These are phyloP conservation scores for Notamacropus eugenii DNA, from an alignment of 2,797 vertebrate genomes.

Conservation along the genomic window DNA sequence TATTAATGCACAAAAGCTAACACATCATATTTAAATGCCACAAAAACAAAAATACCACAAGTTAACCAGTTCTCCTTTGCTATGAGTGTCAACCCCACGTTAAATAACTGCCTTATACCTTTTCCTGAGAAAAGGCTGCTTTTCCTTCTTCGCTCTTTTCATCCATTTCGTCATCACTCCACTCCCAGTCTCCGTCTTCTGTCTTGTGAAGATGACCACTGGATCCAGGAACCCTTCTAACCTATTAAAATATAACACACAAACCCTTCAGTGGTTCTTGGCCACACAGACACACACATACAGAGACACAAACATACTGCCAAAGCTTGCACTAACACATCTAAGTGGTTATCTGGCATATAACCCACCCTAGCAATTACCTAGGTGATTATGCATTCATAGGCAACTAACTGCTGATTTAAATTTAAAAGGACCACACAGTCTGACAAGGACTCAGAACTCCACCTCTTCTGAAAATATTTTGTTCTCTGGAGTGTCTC, in stretches of 20 bases:
- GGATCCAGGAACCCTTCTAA: conserved; percentile 96
- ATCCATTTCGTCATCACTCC: conserved; percentile 98
- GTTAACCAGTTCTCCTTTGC: background rate
- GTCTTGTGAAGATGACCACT: conserved; percentile 98
- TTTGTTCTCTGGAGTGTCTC: conserved; percentile 23
- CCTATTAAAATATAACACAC: conserved; percentile 84
- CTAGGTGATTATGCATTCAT: background rate
- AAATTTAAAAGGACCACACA: background rate
- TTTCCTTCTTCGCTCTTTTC: conserved; percentile 95
- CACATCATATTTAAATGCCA: background rate
- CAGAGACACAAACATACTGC: fast-evolving
- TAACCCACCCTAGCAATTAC: background rate
- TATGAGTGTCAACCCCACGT: background rate
- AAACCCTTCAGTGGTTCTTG: conserved; percentile 25
- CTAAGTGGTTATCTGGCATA: background rate
- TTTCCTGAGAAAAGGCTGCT: conserved; percentile 93
- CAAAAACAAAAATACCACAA: background rate
- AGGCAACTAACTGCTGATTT: background rate
- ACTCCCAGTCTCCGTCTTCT: conserved; percentile 98
- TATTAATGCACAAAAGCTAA: conserved; percentile 47
- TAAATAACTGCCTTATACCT: conserved; percentile 84
- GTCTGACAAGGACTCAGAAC: background rate
- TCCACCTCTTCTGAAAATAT: conserved; percentile 35
- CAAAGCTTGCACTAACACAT: background rate
- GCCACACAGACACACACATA: background rate